Evolutionary conservation across 2,888 invertebrate species (phyloP), one percentile per base, ranked within the genome.

Genomic region (Tetramorium bicarinatum): DNA sequence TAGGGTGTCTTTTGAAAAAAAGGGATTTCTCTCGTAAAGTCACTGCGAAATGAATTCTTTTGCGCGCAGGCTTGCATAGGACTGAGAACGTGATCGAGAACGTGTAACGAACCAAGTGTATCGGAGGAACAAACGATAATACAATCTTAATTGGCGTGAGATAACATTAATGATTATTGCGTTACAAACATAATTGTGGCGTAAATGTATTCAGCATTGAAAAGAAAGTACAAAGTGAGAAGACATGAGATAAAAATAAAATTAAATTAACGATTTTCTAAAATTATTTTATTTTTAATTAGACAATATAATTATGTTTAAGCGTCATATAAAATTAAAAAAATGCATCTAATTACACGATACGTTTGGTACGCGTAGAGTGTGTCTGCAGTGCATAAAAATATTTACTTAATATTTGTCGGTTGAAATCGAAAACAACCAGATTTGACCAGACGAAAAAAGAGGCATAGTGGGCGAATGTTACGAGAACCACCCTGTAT

Each of bases 401-500:
- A 18, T 34, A 56, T 59, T 44, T 11, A 25, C 34, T 9, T 71
- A 38, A 59, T 56, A 59, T 59, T 79, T 59, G 18, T 44, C 21
- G 34, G 64, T 18, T 25, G 8, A 49, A 59, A 18, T 7, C 56
- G 29, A 18, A 79, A 21, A 21, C n/a, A 67, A 56, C 15, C 15
- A 25, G 13, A 34, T 38, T 47, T n/a, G 71, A 47, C 47, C 18
- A 47, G 18, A 38, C 54, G 34, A 21, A 47, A 79, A 80, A 71
- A 49, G 34, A 1, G 34, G 25, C 11, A 15, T n/a, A 49, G 15
- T 9, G 13, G 15, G 29, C 66, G 38, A 56, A 41, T 21, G 59
- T 66, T 64, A 25, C 64, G n/a, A 64, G 64, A 56, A 80, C 41
- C 72, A 81, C 66, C 82, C 74, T 74, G 15, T 81, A 64, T 81